Conservation (phyloP, 1,140 invertebrate genomes). For the Bombus picipes region DNA sequence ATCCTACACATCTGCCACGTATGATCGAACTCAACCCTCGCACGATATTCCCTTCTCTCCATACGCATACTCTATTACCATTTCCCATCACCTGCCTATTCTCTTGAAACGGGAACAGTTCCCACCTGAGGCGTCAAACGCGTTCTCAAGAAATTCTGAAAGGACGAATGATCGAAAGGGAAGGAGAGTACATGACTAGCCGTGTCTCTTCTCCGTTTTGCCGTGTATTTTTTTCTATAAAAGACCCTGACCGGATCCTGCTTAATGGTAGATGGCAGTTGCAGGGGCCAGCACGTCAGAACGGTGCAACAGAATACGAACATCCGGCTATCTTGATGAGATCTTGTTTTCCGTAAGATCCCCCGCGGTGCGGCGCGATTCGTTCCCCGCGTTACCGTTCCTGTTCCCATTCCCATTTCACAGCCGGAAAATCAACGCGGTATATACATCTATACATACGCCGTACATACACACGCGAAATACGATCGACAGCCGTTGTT, state of each 20-base stretch:
- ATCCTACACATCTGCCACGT: no score
- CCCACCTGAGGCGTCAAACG: background rate
- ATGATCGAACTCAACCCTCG: background rate
- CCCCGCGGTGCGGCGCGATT: conserved; percentile 76
- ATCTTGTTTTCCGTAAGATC: conserved; percentile 79
- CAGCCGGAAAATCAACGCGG: conserved; percentile 66
- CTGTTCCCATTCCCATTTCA: conserved; percentile 45
- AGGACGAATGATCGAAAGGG: conserved; percentile 16
- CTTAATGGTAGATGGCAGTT: conserved; percentile 75
- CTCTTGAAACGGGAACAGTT: background rate
- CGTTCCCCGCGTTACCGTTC: conserved; percentile 69
- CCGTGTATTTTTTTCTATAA: background rate
- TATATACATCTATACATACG: conserved; percentile 4
- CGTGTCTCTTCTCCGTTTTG: conserved; percentile 19
- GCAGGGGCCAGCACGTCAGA: conserved; percentile 66
- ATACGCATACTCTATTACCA: background rate
- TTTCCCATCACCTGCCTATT: background rate
- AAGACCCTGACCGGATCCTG: conserved; percentile 53
- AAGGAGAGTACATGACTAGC: conserved; percentile 51
- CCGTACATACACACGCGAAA: conserved; percentile 11
- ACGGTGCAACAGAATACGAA: conserved; percentile 71
- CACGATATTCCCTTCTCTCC: background rate
- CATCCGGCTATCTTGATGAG: conserved; percentile 80
- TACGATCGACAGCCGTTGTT: background rate
- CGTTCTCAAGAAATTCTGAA: background rate